A percentile compares a stretch with the other conserved stretches of the same genome.
phyloP scores from a whole-genome alignment of 1,140 invertebrate genomes.

The Camponotus vicinus region DNA sequence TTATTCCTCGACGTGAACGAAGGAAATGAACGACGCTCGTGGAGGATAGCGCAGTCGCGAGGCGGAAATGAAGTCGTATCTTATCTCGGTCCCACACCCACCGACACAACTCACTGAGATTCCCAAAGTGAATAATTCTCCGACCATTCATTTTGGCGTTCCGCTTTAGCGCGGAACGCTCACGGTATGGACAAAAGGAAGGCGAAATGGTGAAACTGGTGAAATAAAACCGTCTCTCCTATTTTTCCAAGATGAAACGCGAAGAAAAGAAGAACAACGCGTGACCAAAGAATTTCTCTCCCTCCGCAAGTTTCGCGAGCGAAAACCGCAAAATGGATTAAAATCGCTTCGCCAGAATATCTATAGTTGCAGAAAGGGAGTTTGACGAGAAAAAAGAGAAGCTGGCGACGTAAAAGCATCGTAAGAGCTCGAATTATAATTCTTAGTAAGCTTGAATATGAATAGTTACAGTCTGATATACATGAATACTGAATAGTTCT shows the following conservation, averaged over 20 bases:
- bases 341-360: slow-evolving; percentile 5
- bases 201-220: background rate
- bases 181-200: slow-evolving; percentile 45
- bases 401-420: background rate
- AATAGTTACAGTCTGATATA: background rate
- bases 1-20: slow-evolving; percentile 42
- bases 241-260: slow-evolving; percentile 47
- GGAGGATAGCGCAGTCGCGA: slow-evolving; percentile 38
- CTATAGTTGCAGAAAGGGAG: background rate
- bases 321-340: background rate
- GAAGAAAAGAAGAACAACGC: background rate
- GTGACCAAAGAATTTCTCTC: background rate
- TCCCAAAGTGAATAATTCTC: slow-evolving; percentile 61
- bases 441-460: slow-evolving; percentile 17
- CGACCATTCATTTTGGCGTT: slow-evolving; percentile 54
- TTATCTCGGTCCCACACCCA: slow-evolving; percentile 43
- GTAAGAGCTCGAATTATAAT: slow-evolving; percentile 31
- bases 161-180: slow-evolving; percentile 16
- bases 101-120: slow-evolving; percentile 51
- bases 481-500: background rate
- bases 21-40: slow-evolving; percentile 58
- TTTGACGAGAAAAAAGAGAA: background rate
- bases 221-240: slow-evolving; percentile 27
- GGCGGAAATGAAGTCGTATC: slow-evolving; percentile 61
- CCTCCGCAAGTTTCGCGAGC: background rate